A percentile compares a stretch with the other conserved stretches of the same genome.
Evolutionary conservation across 2,797 vertebrate species (phyloP).

Genomic region (Myiotriccus ornatus): DNA sequence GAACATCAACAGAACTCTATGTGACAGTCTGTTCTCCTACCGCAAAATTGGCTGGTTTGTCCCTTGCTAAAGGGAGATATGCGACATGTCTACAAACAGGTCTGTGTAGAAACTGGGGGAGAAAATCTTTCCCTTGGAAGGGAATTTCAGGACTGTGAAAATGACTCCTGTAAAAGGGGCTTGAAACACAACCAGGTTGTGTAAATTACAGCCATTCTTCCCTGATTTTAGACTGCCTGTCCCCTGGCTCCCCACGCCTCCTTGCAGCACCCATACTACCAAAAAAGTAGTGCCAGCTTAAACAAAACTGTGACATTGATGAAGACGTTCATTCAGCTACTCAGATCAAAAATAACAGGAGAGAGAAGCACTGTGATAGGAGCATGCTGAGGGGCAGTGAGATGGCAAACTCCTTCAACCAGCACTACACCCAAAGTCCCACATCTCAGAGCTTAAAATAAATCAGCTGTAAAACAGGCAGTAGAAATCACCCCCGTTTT

Average conservation of each 20-base stretch:
- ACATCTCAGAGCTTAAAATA: accelerated
- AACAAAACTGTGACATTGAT: background rate
- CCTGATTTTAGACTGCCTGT: background rate
- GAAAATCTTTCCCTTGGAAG: background rate
- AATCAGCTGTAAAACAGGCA: background rate
- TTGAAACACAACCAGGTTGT: background rate
- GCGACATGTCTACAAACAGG: accelerated
- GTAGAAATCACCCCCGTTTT: background rate
- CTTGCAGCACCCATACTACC: background rate
- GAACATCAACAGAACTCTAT: background rate
- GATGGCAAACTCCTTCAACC: background rate
- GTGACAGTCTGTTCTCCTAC: accelerated
- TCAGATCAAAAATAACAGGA: background rate
- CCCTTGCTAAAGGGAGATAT: background rate
- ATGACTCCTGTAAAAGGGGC: background rate
- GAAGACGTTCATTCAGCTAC: background rate
- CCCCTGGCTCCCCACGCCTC: background rate
- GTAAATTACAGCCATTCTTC: background rate
- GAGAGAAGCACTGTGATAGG: background rate
- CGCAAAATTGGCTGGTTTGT: background rate
- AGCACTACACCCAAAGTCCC: background rate
- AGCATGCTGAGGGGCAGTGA: accelerated
- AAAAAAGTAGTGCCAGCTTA: background rate
- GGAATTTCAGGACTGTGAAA: background rate
- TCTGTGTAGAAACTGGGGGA: background rate